Evolutionary conservation across 1,140 invertebrate species (phyloP), one percentile per base, ranked within the genome.

Genomic region (Drosophila dunni): DNA sequence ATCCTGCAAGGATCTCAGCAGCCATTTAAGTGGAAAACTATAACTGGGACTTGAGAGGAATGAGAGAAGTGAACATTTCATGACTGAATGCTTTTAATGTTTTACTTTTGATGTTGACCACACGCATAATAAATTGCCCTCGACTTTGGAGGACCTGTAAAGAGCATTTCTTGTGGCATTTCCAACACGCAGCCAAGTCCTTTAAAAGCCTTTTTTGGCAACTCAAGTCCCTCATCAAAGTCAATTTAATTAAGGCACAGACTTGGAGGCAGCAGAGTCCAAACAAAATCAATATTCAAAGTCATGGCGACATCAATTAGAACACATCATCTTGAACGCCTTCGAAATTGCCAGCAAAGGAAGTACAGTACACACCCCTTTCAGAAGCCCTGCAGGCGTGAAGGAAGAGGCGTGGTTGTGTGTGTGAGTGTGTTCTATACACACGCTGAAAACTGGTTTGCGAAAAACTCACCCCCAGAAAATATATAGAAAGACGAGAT

Each of bases 201-300:
- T 13, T 40, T 45, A 74, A 42, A 72, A 88, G 88, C 83, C 82
- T 88, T 88, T 66, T 40, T 8, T 15, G 36, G 42, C 61, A 24
- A 24, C 24, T 24, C 13, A 51, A 42, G 20, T 29, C 83, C 83
- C 84, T 84, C 73, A 78, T 88, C 83, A 88, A 88, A 89, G 83
- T 88, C 83, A 89, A 79, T 63, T 83, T 89, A 89, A 86, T 86
- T 86, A 86, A 89, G 80, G 82, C 62, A 84, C 51, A 44, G 64
- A 82, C 67, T 73, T 17, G 61, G 51, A 13, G 24, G 54, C 13
- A 17, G 24, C 20, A 54, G 29, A 34, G 9, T 11, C 38, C 5
- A 7, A 34, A 50, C 24, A 88, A 88, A 88, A 89, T 88, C 83
- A 89, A 88, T 88, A 89, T 75, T 89, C 65, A 63, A 79, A 64